phyloP scores from a whole-genome alignment of 2,113 vertebrate genomes.

The Pipa parva region DNA sequence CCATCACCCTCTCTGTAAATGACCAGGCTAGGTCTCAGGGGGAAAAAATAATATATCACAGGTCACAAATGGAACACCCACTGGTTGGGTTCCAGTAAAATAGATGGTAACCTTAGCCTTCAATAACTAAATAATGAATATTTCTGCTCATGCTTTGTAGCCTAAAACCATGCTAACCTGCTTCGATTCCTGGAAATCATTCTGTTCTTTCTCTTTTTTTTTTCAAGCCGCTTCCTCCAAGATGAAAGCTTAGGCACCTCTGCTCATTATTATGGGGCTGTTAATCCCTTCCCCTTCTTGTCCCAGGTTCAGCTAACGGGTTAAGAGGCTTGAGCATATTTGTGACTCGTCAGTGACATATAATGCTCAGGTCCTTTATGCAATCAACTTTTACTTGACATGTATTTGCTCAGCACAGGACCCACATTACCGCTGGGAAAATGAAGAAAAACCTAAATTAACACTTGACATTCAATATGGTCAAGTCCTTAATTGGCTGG shows the following conservation, averaged over 20 bases:
- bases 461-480: conserved; percentile 99
- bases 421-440: conserved; percentile 79
- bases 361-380: conserved; percentile 88
- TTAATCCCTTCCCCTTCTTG: conserved; percentile 72
- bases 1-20: too few relatives aligned
- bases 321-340: conserved; percentile 87
- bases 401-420: conserved; percentile 97
- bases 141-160: too few relatives aligned
- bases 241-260: conserved; percentile 62
- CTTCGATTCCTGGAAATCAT: background rate
- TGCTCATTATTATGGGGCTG: conserved; percentile 79
- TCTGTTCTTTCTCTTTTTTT: background rate
- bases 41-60: too few relatives aligned
- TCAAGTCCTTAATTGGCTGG: conserved; percentile 99
- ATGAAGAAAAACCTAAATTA: conserved; percentile 97
- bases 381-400: conserved; percentile 99
- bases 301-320: conserved; percentile 69
- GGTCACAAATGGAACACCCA: too few relatives aligned
- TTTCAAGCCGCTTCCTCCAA: conserved; percentile 48
- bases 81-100: too few relatives aligned
- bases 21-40: too few relatives aligned
- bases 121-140: too few relatives aligned
- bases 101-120: too few relatives aligned
- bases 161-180: too few relatives aligned
- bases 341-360: conserved; percentile 97